A percentile compares a stretch with the other conserved stretches of the same genome.
These are phyloP conservation scores for Phyto melanocephala DNA, from an alignment of 2,888 invertebrate species.

Conservation along the genomic window DNA sequence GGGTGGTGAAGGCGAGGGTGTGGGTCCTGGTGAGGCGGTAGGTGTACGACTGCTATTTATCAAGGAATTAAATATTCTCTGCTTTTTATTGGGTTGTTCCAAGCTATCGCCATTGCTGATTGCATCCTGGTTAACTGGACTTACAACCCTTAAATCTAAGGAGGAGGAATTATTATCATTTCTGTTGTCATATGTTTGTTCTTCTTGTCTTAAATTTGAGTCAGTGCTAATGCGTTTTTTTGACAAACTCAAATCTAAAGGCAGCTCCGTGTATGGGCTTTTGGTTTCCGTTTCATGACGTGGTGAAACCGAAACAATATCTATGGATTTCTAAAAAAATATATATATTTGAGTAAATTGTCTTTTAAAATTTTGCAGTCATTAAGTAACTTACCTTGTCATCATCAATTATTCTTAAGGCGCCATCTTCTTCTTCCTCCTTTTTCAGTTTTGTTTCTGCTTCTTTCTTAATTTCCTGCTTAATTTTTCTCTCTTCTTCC, in stretches of 20 bases:
- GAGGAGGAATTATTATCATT: neutral
- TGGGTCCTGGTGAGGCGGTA: conserved; percentile 74
- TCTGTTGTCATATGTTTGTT: conserved; percentile 46
- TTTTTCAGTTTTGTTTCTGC: conserved; percentile 13
- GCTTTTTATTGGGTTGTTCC: conserved; percentile 26
- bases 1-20: conserved; percentile 78
- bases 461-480: neutral
- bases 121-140: conserved; percentile 41
- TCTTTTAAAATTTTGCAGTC: neutral
- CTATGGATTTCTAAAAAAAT: conserved; percentile 74
- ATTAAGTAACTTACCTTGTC: conserved; percentile 73
- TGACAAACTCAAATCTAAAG: conserved; percentile 86
- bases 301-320: conserved; percentile 71
- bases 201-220: conserved; percentile 68
- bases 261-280: conserved; percentile 81
- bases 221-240: conserved; percentile 79
- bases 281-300: conserved; percentile 68
- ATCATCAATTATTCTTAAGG: conserved; percentile 68
- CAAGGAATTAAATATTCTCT: conserved; percentile 48
- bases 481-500: conserved; percentile 48
- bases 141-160: conserved; percentile 13
- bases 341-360: neutral
- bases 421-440: conserved; percentile 42
- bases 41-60: conserved; percentile 71
- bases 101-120: conserved; percentile 38